Evolutionary conservation across 2,113 vertebrate species (phyloP).

Genomic region (Phyllostomus discolor): DNA sequence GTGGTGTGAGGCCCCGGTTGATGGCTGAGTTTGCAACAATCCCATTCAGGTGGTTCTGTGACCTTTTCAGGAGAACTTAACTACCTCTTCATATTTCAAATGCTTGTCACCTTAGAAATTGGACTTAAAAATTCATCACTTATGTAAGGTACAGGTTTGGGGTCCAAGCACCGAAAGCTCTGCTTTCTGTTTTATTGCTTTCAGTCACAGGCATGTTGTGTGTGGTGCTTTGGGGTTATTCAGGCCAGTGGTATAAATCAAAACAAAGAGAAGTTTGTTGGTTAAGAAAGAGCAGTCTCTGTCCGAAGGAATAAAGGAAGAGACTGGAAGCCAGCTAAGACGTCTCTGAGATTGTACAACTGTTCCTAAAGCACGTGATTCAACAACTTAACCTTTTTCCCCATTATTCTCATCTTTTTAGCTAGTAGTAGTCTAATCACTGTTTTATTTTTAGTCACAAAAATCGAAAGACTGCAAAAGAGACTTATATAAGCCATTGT

Average conservation of each 20-base stretch:
- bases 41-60: background rate
- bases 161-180: background rate
- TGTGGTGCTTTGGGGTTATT: background rate
- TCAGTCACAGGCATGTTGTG: background rate
- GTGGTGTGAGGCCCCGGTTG: background rate
- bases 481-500: background rate
- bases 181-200: background rate
- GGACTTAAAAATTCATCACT: background rate
- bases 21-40: background rate
- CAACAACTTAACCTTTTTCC: background rate
- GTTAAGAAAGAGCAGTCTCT: conserved; percentile 43
- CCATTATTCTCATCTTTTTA: conserved; percentile 18
- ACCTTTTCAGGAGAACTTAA: background rate
- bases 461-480: background rate
- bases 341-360: background rate
- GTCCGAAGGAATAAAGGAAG: conserved; percentile 15
- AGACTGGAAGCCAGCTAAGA: conserved; percentile 14
- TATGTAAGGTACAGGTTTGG: background rate
- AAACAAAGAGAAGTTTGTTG: conserved; percentile 62
- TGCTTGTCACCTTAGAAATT: background rate
- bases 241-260: conserved; percentile 39
- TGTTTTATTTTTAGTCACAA: conserved; percentile 36
- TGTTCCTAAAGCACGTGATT: conserved; percentile 8
- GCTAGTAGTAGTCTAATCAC: background rate
- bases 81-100: conserved; percentile 19